Base-by-base conservation (phyloP, 2,113 vertebrate genomes). In the Aramus guarauna region DNA sequence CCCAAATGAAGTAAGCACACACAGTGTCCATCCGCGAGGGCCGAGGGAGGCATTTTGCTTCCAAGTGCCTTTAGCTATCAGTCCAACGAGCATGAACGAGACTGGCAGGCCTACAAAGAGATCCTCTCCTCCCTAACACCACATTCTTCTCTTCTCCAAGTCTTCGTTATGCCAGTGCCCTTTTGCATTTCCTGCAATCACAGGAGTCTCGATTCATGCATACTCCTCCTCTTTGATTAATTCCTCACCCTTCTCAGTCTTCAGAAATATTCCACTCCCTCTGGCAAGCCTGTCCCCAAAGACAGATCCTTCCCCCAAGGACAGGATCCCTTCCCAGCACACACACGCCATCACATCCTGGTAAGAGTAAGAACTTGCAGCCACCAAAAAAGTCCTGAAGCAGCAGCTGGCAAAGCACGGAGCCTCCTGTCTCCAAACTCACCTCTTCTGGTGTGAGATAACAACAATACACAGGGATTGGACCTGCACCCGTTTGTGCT, bases 371-470 rank as follows among this genome's bases (percentile, higher is more conserved):
- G 43, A 53, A 21, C 47, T 15, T 5, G 23, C 22, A 45, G 53
- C 9, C 66, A 29, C 30, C 39, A 23, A 4, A 30, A 26, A 29
- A 13, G 36, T 16, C n/a, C 9, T 7, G 36, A 14, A 39, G 56
- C 12, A 68, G 66, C 9, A 80, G 22, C 5, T 7, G 29, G 10
- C 0, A 43, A 47, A 34, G 30, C 8, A 14, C 1, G 20, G 27
- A 0, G 1, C 4, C 36, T 50, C 26, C n/a, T 5, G 22, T 1
- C 26, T 69, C 39, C 21, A 22, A n/a, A 36, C 45, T 9, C 9
- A 1, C 12, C 9, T 45, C 60, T 59, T 52, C 69, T 27, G 32
- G n/a, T n/a, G 23, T 2, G 26, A 29, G 21, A 1, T 4, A 37
- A 39, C 22, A n/a, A 3, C 3, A 27, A 21, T 0, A 8, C 18